Evolutionary conservation across 2,888 invertebrate species (phyloP), one percentile per base, ranked within the genome.

Genomic region (Caenorhabditis panamensis): DNA sequence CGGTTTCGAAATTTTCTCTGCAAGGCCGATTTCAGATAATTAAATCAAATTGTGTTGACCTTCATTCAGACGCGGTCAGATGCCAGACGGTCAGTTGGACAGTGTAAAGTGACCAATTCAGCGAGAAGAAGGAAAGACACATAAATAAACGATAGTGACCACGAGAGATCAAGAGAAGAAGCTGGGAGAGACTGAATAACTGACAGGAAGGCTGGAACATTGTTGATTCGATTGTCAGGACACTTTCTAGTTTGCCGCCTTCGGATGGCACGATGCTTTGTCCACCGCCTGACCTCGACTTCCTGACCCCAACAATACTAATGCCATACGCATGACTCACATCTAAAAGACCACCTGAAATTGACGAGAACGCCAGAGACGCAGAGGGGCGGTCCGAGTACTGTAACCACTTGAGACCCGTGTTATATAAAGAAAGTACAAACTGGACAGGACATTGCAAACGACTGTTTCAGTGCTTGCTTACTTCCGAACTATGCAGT

Each of bases 321-420:
- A 73, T 73, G 66, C 59, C 62, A 63, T n/a, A 41, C 26, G 44
- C 31, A 47, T 71, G 71, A 62, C n/a, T 71, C 71, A 71, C 61
- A 8, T 16, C 56, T 26, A 47, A 26, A 56, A 62, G 56, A 71
- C 62, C 64, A 51, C 73, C 73, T 73, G 73, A 73, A 73, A 73
- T 66, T 28, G 56, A 41, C 31, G 37, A 47, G 62, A 69, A 71
- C 44, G 53, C 31, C 28, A 28, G 59, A 71, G 64, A 72, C 72
- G 49, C 18, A 58, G 63, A 51, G 18, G 73, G 75, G 67, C 67
- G 75, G 75, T 53, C 28, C 66, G 75, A 66, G 72, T 72, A 79
- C 78, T 72, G 72, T 79, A 79, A 79, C 78, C 78, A 79, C 78
- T 79, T 79, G 49, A 79, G 66, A 71, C 31, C 64, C 68, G 22